Evolutionary conservation across 1,140 invertebrate species (phyloP).

Genomic region (Penaeus japonicus): DNA sequence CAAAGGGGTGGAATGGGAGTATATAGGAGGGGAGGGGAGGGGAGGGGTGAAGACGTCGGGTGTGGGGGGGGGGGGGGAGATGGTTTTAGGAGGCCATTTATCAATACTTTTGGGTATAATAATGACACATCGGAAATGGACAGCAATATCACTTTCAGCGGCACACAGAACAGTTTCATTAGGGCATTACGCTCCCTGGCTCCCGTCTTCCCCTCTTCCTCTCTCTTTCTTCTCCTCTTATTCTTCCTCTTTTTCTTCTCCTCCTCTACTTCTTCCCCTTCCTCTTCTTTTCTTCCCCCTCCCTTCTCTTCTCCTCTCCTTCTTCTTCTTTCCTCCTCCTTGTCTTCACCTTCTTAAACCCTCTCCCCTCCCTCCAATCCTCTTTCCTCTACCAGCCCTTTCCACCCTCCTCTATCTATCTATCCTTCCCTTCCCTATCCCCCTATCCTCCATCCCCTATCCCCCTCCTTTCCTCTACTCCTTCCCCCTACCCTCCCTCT

Average conservation of each 20-base stretch:
- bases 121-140: conserved; percentile 52
- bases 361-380: background rate
- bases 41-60: too few relatives aligned
- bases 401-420: background rate
- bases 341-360: background rate
- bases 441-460: background rate
- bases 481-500: too few relatives aligned
- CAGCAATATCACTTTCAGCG: conserved; percentile 38
- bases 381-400: background rate
- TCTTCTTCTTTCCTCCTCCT: background rate
- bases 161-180: conserved; percentile 36
- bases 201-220: background rate
- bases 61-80: too few relatives aligned
- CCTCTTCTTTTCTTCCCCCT: background rate
- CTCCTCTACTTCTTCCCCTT: too few relatives aligned
- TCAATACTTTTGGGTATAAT: conserved; percentile 55
- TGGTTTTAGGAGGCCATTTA: conserved; percentile 22
- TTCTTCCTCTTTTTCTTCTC: background rate
- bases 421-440: background rate
- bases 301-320: background rate
- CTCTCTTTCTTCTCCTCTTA: background rate
- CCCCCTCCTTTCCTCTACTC: too few relatives aligned
- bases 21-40: too few relatives aligned
- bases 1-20: too few relatives aligned
- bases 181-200: background rate